Evolutionary conservation across 2,113 vertebrate species (phyloP).

Genomic region (Ahaetulla prasina): DNA sequence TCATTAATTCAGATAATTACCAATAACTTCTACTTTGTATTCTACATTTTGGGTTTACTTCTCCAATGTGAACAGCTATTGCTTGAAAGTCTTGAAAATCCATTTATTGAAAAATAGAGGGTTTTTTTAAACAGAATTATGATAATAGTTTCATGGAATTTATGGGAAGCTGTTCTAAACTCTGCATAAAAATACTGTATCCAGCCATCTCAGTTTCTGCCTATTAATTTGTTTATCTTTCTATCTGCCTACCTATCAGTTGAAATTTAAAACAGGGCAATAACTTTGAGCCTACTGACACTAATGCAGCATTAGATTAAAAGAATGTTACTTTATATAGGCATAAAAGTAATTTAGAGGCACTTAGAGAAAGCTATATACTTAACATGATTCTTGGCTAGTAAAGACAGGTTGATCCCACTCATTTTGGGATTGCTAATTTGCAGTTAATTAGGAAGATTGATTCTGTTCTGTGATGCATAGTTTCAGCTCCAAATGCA

Average conservation of each 20-base stretch:
- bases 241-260: conserved; percentile 69
- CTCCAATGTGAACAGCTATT: conserved; percentile 61
- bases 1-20: conserved; percentile 61
- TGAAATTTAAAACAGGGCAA: conserved; percentile 71
- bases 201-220: conserved; percentile 61
- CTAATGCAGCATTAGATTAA: conserved; percentile 79
- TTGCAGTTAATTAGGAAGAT: conserved; percentile 96
- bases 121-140: conserved; percentile 61
- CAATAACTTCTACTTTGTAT: conserved; percentile 54
- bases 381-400: conserved; percentile 79
- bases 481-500: conserved; percentile 80
- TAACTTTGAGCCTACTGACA: conserved; percentile 73
- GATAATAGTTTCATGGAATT: conserved; percentile 66
- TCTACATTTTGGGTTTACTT: conserved; percentile 54
- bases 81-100: conserved; percentile 63
- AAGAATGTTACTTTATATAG: conserved; percentile 76
- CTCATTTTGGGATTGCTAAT: conserved; percentile 95
- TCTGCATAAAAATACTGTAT: conserved; percentile 58
- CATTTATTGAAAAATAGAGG: conserved; percentile 61
- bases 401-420: conserved; percentile 87
- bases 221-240: conserved; percentile 79
- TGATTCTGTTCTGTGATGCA: conserved; percentile 89
- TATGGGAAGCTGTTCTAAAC: conserved; percentile 56
- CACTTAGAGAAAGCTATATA: conserved; percentile 74
- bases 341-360: conserved; percentile 77